Conservation (phyloP, 2,113 vertebrate genomes). For the Silurus glanis region DNA sequence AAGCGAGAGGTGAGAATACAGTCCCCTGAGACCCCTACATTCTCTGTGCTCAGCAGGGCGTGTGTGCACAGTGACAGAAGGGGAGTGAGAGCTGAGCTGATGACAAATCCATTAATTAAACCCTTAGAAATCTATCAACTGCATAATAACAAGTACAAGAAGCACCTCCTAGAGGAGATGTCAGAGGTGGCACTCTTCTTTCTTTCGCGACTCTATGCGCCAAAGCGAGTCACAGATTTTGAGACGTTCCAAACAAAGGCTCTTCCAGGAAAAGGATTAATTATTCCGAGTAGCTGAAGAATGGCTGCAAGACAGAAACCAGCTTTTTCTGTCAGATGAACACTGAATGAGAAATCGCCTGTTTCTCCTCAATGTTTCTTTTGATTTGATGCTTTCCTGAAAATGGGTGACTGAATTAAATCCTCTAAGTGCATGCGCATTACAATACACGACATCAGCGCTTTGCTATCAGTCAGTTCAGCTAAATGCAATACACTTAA, state of each 20-base stretch:
- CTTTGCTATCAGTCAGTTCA: slow-evolving; percentile 36
- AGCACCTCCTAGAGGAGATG: slow-evolving; percentile 42
- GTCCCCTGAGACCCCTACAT: slow-evolving; percentile 4
- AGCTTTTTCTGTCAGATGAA: not conserved
- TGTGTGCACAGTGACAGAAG: slow-evolving; percentile 10
- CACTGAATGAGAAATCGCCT: not conserved
- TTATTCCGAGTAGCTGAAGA: slow-evolving; percentile 1
- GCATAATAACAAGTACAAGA: slow-evolving; percentile 50
- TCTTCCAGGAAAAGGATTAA: slow-evolving; percentile 6
- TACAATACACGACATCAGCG: slow-evolving; percentile 16
- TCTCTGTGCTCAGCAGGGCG: slow-evolving; percentile 37
- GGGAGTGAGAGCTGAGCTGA: slow-evolving; percentile 37
- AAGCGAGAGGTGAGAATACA: slow-evolving; percentile 51
- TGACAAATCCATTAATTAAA: slow-evolving; percentile 65
- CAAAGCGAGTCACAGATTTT: not conserved
- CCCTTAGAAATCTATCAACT: slow-evolving; percentile 55
- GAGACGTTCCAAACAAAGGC: not conserved
- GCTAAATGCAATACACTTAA: not conserved
- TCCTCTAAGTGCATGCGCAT: slow-evolving; percentile 43
- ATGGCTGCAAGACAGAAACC: not conserved
- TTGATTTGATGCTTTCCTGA: slow-evolving; percentile 17
- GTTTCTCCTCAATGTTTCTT: not conserved
- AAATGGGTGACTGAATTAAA: slow-evolving; percentile 4
- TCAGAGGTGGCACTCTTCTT: slow-evolving; percentile 30
- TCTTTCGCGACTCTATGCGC: slow-evolving; percentile 34